phyloP scores from a whole-genome alignment of 2,888 invertebrate species.

The Scaeva pyrastri region DNA sequence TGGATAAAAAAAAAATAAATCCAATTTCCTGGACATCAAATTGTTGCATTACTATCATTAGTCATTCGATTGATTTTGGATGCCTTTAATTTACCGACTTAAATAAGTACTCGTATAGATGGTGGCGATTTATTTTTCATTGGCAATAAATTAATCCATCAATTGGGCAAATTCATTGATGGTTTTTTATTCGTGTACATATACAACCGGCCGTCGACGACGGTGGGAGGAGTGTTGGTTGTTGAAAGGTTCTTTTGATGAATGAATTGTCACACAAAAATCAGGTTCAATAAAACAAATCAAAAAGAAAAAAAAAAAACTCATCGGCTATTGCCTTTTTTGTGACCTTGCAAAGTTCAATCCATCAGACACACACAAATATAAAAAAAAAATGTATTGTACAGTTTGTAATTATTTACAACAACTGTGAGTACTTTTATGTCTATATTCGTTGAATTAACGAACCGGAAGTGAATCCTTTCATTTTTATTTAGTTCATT shows the following conservation, averaged over 20 bases:
- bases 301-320: neutral
- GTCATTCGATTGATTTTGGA: neutral
- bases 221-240: too few species aligned
- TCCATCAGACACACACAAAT: conserved; percentile 3
- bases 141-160: conserved; percentile 66
- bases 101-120: too few species aligned
- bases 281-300: neutral
- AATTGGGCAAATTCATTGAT: conserved; percentile 2
- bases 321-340: neutral
- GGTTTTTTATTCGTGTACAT: neutral
- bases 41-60: conserved; percentile 7
- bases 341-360: conserved; percentile 25
- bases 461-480: conserved; percentile 54
- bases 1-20: neutral
- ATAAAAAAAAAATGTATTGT: neutral
- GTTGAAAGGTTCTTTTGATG: neutral
- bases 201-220: too few species aligned
- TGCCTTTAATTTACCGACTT: conserved; percentile 12
- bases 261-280: conserved; percentile 5
- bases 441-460: conserved; percentile 60
- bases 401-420: neutral
- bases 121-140: conserved; percentile 61
- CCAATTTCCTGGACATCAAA: conserved; percentile 15
- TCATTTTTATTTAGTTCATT: conserved; percentile 41
- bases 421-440: conserved; percentile 34